Percentiles rank a stretch among this genome's conserved stretches.
These are phyloP conservation scores for Aphis gossypii DNA, from an alignment of 1,140 invertebrate species.

Conservation along the genomic window DNA sequence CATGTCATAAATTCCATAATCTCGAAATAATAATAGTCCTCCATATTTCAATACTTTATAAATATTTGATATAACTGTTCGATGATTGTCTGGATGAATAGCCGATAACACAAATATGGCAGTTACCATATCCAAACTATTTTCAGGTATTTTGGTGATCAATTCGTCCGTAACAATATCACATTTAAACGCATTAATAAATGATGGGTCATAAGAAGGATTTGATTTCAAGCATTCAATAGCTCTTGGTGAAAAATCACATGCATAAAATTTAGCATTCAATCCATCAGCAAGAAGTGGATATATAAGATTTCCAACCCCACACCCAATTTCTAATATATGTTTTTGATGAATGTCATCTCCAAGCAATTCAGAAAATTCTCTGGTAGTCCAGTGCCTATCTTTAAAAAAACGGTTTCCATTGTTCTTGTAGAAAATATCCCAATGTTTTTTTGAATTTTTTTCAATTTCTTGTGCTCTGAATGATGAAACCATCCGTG, in stretches of 20 bases:
- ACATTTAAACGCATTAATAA: constrained; percentile 79
- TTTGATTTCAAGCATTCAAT: constrained; percentile 84
- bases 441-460: constrained; percentile 94
- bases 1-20: constrained; percentile 98
- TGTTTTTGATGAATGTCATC: constrained; percentile 64
- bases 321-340: constrained; percentile 90
- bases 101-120: constrained; percentile 83
- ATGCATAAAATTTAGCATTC: constrained; percentile 83
- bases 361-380: constrained; percentile 84
- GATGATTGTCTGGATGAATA: constrained; percentile 82
- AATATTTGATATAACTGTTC: constrained; percentile 73
- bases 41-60: constrained; percentile 77
- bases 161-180: constrained; percentile 74
- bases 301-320: constrained; percentile 96
- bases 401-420: constrained; percentile 94
- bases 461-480: constrained; percentile 83
- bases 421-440: constrained; percentile 96
- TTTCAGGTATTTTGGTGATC: constrained; percentile 67
- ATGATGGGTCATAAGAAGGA: constrained; percentile 70
- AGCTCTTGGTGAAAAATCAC: constrained; percentile 92
- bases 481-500: constrained; percentile 76
- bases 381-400: constrained; percentile 94
- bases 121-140: constrained; percentile 73
- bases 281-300: constrained; percentile 84
- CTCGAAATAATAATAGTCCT: constrained; percentile 88